A percentile compares a stretch with the other conserved stretches of the same genome.
Conservation (phyloP, 2,888 invertebrate species). For the Eilema depressum region DNA sequence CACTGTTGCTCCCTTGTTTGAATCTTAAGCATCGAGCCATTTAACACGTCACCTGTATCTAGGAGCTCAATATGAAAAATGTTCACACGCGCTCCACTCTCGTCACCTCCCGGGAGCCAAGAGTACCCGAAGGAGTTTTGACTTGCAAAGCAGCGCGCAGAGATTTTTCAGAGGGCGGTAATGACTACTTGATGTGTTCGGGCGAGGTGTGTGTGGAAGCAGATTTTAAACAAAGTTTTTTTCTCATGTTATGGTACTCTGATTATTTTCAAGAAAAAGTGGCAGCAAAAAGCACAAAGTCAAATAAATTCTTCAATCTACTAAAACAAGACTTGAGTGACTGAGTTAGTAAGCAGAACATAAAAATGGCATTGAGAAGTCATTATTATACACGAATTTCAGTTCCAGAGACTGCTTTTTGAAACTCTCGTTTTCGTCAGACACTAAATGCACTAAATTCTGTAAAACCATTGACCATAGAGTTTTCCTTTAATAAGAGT, state of each 20-base stretch:
- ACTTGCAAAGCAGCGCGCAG: constrained; percentile 83
- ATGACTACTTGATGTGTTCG: constrained; percentile 82
- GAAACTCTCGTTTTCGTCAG: neutral
- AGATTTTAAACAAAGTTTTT: constrained; percentile 23
- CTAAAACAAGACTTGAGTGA: no score
- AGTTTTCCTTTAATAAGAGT: neutral
- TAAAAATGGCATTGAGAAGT: neutral
- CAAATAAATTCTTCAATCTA: neutral
- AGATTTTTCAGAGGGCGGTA: constrained; percentile 85
- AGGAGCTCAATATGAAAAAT: constrained; percentile 59
- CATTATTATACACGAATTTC: neutral
- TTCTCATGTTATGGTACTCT: neutral
- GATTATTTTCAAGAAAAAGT: neutral
- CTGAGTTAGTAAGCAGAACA: neutral
- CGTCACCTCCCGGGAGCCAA: constrained; percentile 42
- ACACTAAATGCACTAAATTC: neutral
- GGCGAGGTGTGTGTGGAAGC: constrained; percentile 59
- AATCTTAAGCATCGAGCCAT: constrained; percentile 54
- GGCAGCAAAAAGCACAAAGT: neutral
- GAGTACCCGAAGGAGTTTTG: constrained; percentile 75
- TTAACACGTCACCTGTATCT: constrained; percentile 60
- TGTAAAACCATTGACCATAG: no score
- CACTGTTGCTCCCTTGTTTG: constrained; percentile 37
- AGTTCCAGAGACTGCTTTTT: neutral
- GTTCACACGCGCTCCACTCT: constrained; percentile 54